A percentile compares a stretch with the other conserved stretches of the same genome.
Evolutionary conservation across 1,140 invertebrate genomes (phyloP).

Genomic region (Drosophila pseudoananassae): DNA sequence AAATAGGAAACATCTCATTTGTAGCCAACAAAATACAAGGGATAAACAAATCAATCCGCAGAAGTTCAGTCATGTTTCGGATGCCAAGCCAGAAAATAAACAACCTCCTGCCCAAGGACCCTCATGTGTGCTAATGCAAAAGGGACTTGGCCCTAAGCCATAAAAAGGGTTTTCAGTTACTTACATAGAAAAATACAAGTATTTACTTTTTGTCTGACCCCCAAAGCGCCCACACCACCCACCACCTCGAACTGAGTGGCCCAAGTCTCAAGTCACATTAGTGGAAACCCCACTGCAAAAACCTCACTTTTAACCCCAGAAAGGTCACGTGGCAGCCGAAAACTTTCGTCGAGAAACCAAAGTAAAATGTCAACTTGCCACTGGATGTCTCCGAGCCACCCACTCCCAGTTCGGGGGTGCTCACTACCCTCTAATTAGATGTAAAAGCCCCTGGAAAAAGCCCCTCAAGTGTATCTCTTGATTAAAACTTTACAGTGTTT

Average conservation of each 20-base stretch:
- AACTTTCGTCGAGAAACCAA: conserved; percentile 27
- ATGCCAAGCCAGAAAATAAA: conserved; percentile 45
- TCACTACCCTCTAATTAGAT: conserved; percentile 62
- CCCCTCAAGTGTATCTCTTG: conserved; percentile 54
- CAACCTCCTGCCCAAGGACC: conserved; percentile 5
- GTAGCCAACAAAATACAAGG: conserved; percentile 51
- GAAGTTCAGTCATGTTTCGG: conserved; percentile 45
- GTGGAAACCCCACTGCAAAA: conserved; percentile 43
- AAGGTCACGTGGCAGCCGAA: conserved; percentile 43
- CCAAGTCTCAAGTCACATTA: conserved; percentile 62
- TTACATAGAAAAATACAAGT: conserved; percentile 57
- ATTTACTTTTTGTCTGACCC: conserved; percentile 62
- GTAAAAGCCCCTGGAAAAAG: conserved; percentile 54
- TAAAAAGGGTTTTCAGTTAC: conserved; percentile 55
- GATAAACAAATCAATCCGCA: conserved; percentile 64
- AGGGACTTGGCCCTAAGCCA: conserved; percentile 58
- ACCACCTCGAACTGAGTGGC: not conserved
- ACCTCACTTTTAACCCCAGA: conserved; percentile 21
- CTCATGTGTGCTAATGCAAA: conserved; percentile 66
- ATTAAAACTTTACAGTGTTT: conserved; percentile 70
- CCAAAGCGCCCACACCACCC: not conserved
- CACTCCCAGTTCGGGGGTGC: not conserved
- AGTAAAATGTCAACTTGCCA: conserved; percentile 60
- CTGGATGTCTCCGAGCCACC: conserved; percentile 5
- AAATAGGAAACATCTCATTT: conserved; percentile 39